These are phyloP conservation scores for Pipistrellus kuhlii DNA, from an alignment of 2,797 vertebrate genomes.

Conservation along the genomic window DNA sequence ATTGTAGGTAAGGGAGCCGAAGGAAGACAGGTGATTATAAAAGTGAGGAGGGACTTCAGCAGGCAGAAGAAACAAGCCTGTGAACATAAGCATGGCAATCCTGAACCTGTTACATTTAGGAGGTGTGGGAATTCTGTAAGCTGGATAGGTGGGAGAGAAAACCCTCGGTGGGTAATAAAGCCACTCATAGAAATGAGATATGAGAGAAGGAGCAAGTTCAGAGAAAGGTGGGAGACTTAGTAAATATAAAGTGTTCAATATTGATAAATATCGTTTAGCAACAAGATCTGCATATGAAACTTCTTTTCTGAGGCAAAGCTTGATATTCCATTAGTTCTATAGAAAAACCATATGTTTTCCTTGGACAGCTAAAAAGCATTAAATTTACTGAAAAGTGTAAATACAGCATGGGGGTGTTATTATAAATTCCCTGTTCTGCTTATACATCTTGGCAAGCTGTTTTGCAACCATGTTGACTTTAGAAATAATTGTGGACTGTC, in stretches of 20 bases:
- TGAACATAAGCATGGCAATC: not conserved
- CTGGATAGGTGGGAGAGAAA: not conserved
- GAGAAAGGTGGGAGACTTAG: not conserved
- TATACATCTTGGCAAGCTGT: conserved; percentile 9
- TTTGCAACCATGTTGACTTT: conserved; percentile 64
- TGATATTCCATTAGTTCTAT: not conserved
- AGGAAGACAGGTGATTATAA: not conserved
- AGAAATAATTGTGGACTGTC: conserved; percentile 60
- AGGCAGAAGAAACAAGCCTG: not conserved
- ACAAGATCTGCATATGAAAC: not conserved
- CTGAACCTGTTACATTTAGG: not conserved
- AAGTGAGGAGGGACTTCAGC: not conserved
- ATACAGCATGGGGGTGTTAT: not conserved
- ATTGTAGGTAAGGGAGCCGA: not conserved
- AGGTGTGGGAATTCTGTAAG: not conserved
- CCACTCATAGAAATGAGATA: not conserved
- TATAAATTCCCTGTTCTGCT: conserved; percentile 10
- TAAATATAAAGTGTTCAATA: not conserved
- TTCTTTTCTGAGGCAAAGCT: not conserved
- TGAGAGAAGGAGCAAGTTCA: not conserved
- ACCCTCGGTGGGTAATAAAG: not conserved
- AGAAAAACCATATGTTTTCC: not conserved
- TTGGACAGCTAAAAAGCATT: not conserved
- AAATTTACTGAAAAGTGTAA: not conserved
- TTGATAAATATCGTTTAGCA: not conserved